phyloP scores from a whole-genome alignment of 2,797 vertebrate genomes.

The Hapalemur alaotrensis region DNA sequence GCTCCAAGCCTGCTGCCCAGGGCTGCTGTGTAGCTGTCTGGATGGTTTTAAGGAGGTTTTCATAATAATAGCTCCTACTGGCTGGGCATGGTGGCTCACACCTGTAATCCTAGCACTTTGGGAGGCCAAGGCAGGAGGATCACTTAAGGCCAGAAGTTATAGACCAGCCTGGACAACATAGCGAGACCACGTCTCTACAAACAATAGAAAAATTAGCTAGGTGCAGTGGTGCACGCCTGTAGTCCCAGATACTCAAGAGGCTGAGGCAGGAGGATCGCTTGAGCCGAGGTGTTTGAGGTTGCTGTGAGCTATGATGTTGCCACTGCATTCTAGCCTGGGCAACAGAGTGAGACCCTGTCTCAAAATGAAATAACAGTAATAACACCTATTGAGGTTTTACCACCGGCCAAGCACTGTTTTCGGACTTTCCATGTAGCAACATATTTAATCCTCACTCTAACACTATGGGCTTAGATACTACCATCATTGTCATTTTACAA shows the following conservation, averaged over 20 bases:
- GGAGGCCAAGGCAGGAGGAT: not conserved
- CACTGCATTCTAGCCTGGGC: not conserved
- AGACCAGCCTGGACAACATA: not conserved
- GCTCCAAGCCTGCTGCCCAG: not conserved
- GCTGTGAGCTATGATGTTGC: not conserved
- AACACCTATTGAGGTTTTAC: not conserved
- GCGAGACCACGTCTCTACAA: not conserved
- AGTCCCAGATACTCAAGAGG: not conserved
- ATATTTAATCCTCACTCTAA: not conserved
- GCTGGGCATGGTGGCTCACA: not conserved
- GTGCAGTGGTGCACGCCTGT: not conserved
- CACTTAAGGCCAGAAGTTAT: not conserved
- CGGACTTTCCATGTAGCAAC: not conserved
- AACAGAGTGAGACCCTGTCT: not conserved
- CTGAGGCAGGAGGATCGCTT: not conserved
- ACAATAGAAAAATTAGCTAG: not conserved
- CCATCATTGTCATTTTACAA: not conserved
- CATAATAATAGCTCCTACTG: not conserved
- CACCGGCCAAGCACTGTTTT: not conserved
- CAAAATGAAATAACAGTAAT: not conserved
- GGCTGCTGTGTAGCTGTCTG: fast-evolving
- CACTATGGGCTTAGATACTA: fast-evolving
- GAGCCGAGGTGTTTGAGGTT: not conserved
- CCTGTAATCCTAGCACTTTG: not conserved
- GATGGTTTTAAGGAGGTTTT: not conserved